These are phyloP conservation scores for Procambarus clarkii DNA, from an alignment of 1,140 invertebrate species.

Conservation along the genomic window DNA sequence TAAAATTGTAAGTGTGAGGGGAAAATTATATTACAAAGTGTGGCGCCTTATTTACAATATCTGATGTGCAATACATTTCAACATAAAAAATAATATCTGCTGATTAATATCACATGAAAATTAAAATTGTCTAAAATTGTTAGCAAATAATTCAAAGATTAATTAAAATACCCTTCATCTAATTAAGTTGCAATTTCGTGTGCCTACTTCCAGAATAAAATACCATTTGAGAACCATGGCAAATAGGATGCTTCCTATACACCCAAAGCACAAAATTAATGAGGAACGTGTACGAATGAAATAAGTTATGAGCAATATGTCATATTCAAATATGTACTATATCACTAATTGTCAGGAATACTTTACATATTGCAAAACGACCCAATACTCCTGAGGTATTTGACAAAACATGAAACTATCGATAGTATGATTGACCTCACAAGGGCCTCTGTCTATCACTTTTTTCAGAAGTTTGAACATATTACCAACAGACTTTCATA, in stretches of 20 bases:
- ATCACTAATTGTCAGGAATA: not conserved
- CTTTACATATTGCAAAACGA: conserved; percentile 7
- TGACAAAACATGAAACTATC: not conserved
- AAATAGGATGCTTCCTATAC: not conserved
- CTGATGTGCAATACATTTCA: not conserved
- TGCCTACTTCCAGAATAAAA: not conserved
- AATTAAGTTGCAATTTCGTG: not conserved
- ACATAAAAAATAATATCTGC: not conserved
- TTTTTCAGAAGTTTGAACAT: not conserved
- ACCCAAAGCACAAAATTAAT: not conserved
- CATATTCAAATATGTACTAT: not conserved
- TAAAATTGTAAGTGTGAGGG: not conserved
- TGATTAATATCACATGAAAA: not conserved
- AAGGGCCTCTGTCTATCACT: not conserved
- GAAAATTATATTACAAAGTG: not conserved
- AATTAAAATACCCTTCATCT: not conserved
- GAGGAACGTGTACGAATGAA: not conserved
- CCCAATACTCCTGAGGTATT: conserved; percentile 14
- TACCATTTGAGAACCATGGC: not conserved
- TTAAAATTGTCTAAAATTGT: not conserved
- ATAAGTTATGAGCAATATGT: not conserved
- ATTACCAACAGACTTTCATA: not conserved
- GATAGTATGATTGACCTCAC: not conserved
- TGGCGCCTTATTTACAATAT: not conserved
- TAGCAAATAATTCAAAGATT: not conserved